Evolutionary conservation across 2,797 vertebrate species (phyloP).

Genomic region (Gymnoscopelus microlampas): DNA sequence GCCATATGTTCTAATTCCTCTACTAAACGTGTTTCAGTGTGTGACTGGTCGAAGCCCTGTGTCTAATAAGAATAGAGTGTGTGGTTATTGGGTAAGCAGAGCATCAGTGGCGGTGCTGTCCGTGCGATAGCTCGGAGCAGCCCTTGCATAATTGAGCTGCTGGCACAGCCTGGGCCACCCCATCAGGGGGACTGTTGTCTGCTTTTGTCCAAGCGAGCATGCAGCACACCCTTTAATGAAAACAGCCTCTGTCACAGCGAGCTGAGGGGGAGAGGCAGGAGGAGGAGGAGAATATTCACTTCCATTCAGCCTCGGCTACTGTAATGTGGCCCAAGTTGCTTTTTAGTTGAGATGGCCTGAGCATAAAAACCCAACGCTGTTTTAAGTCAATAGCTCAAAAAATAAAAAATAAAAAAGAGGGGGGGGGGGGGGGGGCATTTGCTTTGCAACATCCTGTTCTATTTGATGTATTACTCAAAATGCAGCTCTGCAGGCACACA

Average conservation of each 20-base stretch:
- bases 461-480: conserved; percentile 51
- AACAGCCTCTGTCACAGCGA: conserved; percentile 55
- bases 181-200: conserved; percentile 56
- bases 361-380: background rate
- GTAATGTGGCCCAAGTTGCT: conserved; percentile 31
- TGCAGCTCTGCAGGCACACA: conserved; percentile 17
- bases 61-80: conserved; percentile 53
- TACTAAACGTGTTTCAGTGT: conserved; percentile 27
- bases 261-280: conserved; percentile 20
- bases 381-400: conserved; percentile 32
- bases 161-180: conserved; percentile 62
- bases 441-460: conserved; percentile 51
- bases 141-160: conserved; percentile 61
- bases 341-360: conserved; percentile 15
- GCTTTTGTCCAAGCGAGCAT: conserved; percentile 63
- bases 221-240: conserved; percentile 61
- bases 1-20: conserved; percentile 18
- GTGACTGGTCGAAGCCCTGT: conserved; percentile 29
- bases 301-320: conserved; percentile 28
- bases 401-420: conserved; percentile 4
- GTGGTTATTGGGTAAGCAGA: conserved; percentile 50
- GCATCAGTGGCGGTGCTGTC: conserved; percentile 47
- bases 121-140: conserved; percentile 44
- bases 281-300: conserved; percentile 40
- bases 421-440: conserved; percentile 41